phyloP scores from a whole-genome alignment of 2,113 vertebrate genomes.

The Nothocercus julius region DNA sequence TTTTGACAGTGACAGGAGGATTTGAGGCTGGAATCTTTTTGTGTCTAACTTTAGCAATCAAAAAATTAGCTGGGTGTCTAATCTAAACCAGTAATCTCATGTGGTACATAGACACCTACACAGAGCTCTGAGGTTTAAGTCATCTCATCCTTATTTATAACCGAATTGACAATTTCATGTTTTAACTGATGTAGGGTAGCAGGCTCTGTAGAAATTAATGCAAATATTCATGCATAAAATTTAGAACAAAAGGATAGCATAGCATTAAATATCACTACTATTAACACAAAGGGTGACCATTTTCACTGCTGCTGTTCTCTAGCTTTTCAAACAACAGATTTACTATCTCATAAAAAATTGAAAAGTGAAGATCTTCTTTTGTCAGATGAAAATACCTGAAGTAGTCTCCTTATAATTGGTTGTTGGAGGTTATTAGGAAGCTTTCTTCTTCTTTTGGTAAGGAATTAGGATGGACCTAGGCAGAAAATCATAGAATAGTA shows the following conservation, averaged over 20 bases:
- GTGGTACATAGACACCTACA: not conserved
- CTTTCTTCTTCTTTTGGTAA: not conserved
- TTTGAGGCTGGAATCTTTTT: not conserved
- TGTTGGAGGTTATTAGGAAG: not conserved
- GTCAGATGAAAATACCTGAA: not conserved
- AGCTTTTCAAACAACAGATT: not conserved
- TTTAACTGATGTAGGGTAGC: not conserved
- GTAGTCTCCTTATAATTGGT: not conserved
- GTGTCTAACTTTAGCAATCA: not conserved
- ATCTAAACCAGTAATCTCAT: not conserved
- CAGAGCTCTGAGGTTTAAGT: not conserved
- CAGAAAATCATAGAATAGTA: not conserved
- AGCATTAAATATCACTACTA: too few species aligned
- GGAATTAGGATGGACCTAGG: not conserved
- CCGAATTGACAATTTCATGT: not conserved
- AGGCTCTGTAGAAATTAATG: not conserved
- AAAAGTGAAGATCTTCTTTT: not conserved
- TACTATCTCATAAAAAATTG: not conserved
- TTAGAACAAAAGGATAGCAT: not conserved
- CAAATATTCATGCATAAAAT: not conserved
- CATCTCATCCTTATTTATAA: not conserved
- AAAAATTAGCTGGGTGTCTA: not conserved
- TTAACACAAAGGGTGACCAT: not conserved
- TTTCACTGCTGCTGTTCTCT: not conserved
- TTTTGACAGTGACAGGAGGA: rapidly evolving